Base-by-base conservation (phyloP, 2,888 invertebrate species). In the Drosophila barbarae region DNA sequence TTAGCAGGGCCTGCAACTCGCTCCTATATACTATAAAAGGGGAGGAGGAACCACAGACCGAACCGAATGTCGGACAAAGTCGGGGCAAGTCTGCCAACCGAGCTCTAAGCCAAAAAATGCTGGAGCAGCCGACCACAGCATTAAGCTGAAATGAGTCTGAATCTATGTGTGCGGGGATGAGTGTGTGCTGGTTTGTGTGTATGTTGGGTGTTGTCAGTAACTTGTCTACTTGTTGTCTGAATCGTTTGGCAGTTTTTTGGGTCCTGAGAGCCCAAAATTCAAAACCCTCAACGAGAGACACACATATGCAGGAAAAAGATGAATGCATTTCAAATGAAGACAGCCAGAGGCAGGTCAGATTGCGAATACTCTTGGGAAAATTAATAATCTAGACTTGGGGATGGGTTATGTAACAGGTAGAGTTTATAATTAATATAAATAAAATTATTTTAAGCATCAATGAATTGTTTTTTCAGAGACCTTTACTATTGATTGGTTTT, bases 271-370 rank as follows among this genome's bases (percentile, higher is more conserved):
- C 34, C 51, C 66, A 68, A 58, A 59, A 59, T 74, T 79, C 58
- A 34, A 66, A 79, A 58, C 73, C 73, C 67, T 51, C 53, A 67
- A 55, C 57, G 47, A 35, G 49, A 42, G 44, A 39, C 28, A 46
- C 36, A 46, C 35, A 42, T 35, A 69, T 60, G 52, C 32, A 65
- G 61, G 63, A 70, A 76, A 81, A 78, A 76, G 63, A 84, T 84
- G 74, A 76, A 84, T 84, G 84, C 70, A 82, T 84, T 76, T 71
- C 69, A 81, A 72, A 77, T 85, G 66, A 69, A 82, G 69, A 67
- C 53, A 32, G 49, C 49, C 49, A 60, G 50, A 51, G 49, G 46
- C 41, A 50, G 59, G 42, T 49, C 49, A 44, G 38, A 38, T 28
- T 42, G 9, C 9, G 15, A 41, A 51, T 39, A 38, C 42, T 3